These are phyloP conservation scores for Cacatua alba DNA, from an alignment of 2,113 vertebrate genomes.

Conservation along the genomic window DNA sequence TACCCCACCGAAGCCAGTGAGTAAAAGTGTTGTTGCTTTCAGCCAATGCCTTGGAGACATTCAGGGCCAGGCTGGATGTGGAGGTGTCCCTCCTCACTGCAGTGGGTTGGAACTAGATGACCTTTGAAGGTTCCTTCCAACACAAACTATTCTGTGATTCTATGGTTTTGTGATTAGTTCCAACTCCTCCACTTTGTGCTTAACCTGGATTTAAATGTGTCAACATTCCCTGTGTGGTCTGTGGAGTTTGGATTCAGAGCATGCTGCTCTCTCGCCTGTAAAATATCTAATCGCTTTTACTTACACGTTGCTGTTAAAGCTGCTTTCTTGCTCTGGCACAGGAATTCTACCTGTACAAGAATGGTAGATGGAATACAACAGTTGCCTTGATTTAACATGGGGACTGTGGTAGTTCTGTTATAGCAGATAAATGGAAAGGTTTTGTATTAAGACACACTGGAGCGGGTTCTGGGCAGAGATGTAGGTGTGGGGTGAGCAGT, in stretches of 20 bases:
- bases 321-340: neutral
- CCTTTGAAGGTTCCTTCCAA: neutral
- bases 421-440: neutral
- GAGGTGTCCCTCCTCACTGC: neutral
- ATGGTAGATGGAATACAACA: neutral
- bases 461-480: neutral
- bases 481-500: neutral
- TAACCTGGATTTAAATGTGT: neutral
- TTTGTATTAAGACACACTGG: neutral
- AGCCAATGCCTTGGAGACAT: neutral
- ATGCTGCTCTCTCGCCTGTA: neutral
- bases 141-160: neutral
- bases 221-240: neutral
- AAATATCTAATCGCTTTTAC: neutral
- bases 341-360: neutral
- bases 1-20: neutral
- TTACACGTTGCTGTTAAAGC: neutral
- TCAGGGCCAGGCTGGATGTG: neutral
- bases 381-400: neutral
- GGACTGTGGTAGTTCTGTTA: neutral
- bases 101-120: neutral
- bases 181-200: neutral
- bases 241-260: neutral
- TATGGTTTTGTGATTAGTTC: neutral
- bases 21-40: neutral